Percentiles rank a stretch among this genome's conserved stretches.
Evolutionary conservation across 2,888 invertebrate genomes (phyloP).

Genomic region (Perithous albicinctus): DNA sequence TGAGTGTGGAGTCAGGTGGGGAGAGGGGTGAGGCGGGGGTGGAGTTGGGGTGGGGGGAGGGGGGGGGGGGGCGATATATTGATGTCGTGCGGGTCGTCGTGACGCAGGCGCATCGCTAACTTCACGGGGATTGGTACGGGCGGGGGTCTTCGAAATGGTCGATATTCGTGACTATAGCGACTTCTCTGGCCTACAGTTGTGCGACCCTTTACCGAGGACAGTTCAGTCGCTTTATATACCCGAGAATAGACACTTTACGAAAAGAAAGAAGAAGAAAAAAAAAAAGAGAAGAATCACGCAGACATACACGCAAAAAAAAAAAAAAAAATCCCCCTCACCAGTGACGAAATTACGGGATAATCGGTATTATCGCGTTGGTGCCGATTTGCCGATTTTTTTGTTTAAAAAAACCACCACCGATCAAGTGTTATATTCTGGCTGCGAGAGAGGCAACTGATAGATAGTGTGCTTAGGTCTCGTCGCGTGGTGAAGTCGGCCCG

Average conservation of each 20-base stretch:
- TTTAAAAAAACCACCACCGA: not conserved
- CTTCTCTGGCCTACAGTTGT: conserved; percentile 77
- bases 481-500: conserved; percentile 44
- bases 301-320: too few relatives aligned
- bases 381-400: not conserved
- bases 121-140: conserved; percentile 75
- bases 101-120: conserved; percentile 78
- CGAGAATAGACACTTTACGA: conserved; percentile 46
- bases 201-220: conserved; percentile 79
- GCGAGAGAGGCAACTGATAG: conserved; percentile 48
- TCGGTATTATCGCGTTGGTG: not conserved
- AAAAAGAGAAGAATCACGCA: too few relatives aligned
- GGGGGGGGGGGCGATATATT: conserved; percentile 75
- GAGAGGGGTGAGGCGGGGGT: too few relatives aligned
- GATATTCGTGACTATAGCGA: conserved; percentile 82
- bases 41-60: too few relatives aligned
- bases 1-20: conserved; percentile 54
- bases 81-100: conserved; percentile 75
- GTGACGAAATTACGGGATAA: not conserved
- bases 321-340: not conserved
- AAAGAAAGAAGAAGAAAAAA: too few relatives aligned
- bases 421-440: conserved; percentile 25
- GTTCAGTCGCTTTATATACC: conserved; percentile 69
- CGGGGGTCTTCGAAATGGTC: conserved; percentile 82
- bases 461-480: conserved; percentile 34